A percentile compares a stretch with the other conserved stretches of the same genome.
Conservation (phyloP, 2,113 vertebrate species). For the Sapajus apella region DNA sequence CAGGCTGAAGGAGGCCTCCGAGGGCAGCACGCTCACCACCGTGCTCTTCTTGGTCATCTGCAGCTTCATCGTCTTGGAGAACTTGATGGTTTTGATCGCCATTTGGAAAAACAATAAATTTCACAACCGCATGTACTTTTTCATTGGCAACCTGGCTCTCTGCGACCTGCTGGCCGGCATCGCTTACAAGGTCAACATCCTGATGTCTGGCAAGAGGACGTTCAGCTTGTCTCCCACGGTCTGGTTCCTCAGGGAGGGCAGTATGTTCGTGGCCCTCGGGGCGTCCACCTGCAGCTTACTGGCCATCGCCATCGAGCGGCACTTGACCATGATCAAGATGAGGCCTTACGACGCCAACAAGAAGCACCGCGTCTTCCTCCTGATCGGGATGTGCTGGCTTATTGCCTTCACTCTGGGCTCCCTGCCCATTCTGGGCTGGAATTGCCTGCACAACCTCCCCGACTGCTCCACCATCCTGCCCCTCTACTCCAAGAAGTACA, state of each 20-base stretch:
- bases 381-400: conserved; percentile 96
- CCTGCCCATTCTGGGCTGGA: conserved; percentile 96
- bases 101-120: conserved; percentile 97
- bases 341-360: conserved; percentile 95
- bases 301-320: conserved; percentile 96
- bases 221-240: conserved; percentile 89
- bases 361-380: conserved; percentile 95
- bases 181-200: conserved; percentile 93
- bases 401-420: conserved; percentile 91
- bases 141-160: conserved; percentile 97
- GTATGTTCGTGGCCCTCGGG: conserved; percentile 94
- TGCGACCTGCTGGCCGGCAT: conserved; percentile 95
- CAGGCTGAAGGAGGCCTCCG: conserved; percentile 77
- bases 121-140: conserved; percentile 98
- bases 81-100: conserved; percentile 94
- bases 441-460: conserved; percentile 91
- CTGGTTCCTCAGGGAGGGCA: conserved; percentile 96
- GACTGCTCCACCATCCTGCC: conserved; percentile 96
- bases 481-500: conserved; percentile 95
- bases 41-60: conserved; percentile 90
- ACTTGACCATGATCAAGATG: conserved; percentile 99
- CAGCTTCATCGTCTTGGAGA: conserved; percentile 95
- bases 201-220: conserved; percentile 94
- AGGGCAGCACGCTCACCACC: conserved; percentile 82
- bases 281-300: conserved; percentile 96